A percentile compares a stretch with the other conserved stretches of the same genome.
These are phyloP conservation scores for Linepithema humile DNA, from an alignment of 1,140 invertebrate species.

Conservation along the genomic window DNA sequence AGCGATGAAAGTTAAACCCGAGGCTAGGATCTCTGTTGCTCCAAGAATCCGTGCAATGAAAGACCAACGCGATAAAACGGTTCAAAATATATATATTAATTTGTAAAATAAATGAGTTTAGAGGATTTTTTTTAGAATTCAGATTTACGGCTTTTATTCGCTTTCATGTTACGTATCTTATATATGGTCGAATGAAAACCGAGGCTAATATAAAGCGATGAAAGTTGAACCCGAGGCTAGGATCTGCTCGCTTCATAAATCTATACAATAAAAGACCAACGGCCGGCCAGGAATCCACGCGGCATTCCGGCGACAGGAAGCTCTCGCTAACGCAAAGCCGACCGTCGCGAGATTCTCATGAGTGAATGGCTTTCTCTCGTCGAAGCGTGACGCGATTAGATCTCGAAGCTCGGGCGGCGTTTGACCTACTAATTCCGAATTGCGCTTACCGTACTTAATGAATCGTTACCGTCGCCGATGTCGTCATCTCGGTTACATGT, in stretches of 20 bases:
- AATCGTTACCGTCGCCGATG: neutral
- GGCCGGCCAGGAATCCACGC: neutral
- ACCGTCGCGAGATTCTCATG: neutral
- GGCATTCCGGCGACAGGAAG: neutral
- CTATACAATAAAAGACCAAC: neutral
- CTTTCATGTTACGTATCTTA: too few relatives aligned
- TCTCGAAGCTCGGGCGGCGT: neutral
- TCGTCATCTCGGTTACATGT: constrained; percentile 16
- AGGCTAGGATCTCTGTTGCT: neutral
- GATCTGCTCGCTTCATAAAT: neutral
- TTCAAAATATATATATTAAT: too few relatives aligned
- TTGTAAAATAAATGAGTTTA: too few relatives aligned
- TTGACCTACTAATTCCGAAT: constrained; percentile 26
- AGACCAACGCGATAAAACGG: too few relatives aligned
- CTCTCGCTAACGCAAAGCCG: neutral
- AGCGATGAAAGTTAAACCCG: neutral
- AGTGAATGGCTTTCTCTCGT: neutral
- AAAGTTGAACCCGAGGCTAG: neutral
- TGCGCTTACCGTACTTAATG: neutral
- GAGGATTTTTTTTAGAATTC: too few relatives aligned
- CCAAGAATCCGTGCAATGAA: neutral
- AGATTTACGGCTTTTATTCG: too few relatives aligned
- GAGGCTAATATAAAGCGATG: too few relatives aligned
- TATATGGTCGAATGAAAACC: too few relatives aligned
- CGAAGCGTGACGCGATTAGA: neutral